Base-by-base conservation (phyloP, 2,888 invertebrate species). In the Acronicta psi region DNA sequence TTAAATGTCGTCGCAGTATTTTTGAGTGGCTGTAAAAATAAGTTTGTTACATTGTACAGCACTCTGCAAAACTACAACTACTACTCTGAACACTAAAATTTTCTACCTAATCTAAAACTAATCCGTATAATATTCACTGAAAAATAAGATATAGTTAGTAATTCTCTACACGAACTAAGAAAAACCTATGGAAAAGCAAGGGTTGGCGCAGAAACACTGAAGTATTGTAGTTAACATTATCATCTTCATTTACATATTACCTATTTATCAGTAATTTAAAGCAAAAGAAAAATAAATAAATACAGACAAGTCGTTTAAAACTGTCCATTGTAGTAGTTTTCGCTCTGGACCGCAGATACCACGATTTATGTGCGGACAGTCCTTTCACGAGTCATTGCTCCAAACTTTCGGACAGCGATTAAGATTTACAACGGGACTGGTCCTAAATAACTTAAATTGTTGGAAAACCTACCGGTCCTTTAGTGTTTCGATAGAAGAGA, bases 361-460 rank as follows among this genome's bases (percentile, higher is more conserved):
- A 80, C 77, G 84, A 93, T 92, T 92, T 90, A 93, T 89, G 82
- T 85, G 82, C 83, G 85, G 85, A 82, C 81, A 86, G 81, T 85
- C 79, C 72, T 78, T 90, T 89, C 84, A 85, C 90, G 92, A 89
- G 88, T 88, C 90, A 90, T 88, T 92, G 90, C 84, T 70, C 84
- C 75, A 84, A 90, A 89, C 87, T 92, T 89, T 84, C 79, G 59
- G 77, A 78, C 83, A 73, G 65, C 89, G 83, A 92, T 91, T 89
- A 92, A 92, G 93, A 93, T 93, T 93, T 92, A 93, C 90, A 90
- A 80, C 82, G 79, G 80, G 75, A 64, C 79, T 79, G 77, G 82
- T 84, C 87, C 86, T 86, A 90, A 92, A 92, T 92, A 92, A 89
- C 90, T 88, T 84, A 85, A 89, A 93, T 90, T 86, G 88, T 91